Conservation (phyloP, 2,888 invertebrate genomes). For the Holacanthella duospinosa region DNA sequence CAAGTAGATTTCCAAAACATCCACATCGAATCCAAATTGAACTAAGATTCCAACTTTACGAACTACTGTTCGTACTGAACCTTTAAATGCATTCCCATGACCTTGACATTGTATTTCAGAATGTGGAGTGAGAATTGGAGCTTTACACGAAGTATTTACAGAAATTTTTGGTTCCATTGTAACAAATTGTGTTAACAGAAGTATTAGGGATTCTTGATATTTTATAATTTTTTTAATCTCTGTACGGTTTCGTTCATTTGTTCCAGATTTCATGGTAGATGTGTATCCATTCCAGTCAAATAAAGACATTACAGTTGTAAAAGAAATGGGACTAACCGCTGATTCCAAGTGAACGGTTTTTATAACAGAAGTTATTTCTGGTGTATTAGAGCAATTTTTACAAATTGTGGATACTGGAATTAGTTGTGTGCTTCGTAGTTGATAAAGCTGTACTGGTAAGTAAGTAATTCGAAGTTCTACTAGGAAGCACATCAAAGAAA, state of each 20-base stretch:
- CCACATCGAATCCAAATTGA: conserved; percentile 12
- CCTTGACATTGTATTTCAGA: neutral
- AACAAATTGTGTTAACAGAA: neutral
- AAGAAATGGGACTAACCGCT: too few relatives aligned
- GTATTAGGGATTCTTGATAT: neutral
- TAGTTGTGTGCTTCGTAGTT: too few relatives aligned
- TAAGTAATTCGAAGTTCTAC: too few relatives aligned
- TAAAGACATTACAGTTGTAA: neutral
- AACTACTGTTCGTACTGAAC: neutral
- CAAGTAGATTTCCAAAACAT: conserved; percentile 12
- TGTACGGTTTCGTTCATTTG: too few relatives aligned
- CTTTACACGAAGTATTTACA: neutral
- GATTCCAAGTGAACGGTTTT: too few relatives aligned
- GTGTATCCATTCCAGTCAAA: conserved; percentile 5
- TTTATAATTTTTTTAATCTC: neutral
- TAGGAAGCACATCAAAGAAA: neutral
- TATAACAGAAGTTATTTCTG: too few relatives aligned
- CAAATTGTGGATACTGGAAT: too few relatives aligned
- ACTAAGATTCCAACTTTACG: conserved; percentile 5
- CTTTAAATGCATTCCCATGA: neutral
- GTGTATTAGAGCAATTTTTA: too few relatives aligned
- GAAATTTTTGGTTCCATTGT: neutral
- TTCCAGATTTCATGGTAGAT: too few relatives aligned
- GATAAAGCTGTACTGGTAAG: too few relatives aligned
- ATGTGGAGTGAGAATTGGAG: neutral